phyloP scores from a whole-genome alignment of 1,140 invertebrate species.

The Augochlora pura region DNA sequence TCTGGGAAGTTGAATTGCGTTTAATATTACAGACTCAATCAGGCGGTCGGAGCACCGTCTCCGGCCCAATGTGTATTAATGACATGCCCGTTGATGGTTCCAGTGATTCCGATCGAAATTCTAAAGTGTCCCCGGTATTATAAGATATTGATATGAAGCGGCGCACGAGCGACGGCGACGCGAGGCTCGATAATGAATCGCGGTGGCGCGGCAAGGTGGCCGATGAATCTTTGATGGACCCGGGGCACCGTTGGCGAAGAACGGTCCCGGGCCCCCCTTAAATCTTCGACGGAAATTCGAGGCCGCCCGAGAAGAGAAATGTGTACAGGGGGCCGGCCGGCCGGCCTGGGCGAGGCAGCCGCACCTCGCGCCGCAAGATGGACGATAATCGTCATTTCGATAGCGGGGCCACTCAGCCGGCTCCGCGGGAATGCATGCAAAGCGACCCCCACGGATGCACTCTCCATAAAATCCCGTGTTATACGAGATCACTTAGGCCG shows the following conservation, averaged over 20 bases:
- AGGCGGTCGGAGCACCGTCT: conserved; percentile 27
- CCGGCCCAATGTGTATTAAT: conserved; percentile 68
- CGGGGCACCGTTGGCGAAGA: background rate
- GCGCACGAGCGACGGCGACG: too few species aligned
- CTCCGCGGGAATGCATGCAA: conserved; percentile 73
- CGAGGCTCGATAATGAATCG: conserved; percentile 16
- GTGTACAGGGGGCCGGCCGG: conserved; percentile 53
- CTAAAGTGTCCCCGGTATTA: conserved; percentile 21
- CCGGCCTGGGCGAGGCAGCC: conserved; percentile 30
- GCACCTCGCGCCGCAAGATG: conserved; percentile 61
- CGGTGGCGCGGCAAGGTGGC: too few species aligned
- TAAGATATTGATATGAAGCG: conserved; percentile 2
- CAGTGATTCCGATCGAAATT: conserved; percentile 54
- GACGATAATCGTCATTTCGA: conserved; percentile 74
- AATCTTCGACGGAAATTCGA: conserved; percentile 54
- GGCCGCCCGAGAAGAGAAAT: conserved; percentile 44
- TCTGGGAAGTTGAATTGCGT: conserved; percentile 74
- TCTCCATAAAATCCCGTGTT: conserved; percentile 81
- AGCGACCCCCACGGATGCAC: conserved; percentile 75
- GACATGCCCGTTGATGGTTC: conserved; percentile 46
- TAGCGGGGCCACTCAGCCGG: conserved; percentile 70
- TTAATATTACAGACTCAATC: conserved; percentile 77
- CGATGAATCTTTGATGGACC: conserved; percentile 35
- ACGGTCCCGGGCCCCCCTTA: conserved; percentile 21
- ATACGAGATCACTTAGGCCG: conserved; percentile 79